phyloP scores from a whole-genome alignment of 2,113 vertebrate genomes.

The Thymallus thymallus region DNA sequence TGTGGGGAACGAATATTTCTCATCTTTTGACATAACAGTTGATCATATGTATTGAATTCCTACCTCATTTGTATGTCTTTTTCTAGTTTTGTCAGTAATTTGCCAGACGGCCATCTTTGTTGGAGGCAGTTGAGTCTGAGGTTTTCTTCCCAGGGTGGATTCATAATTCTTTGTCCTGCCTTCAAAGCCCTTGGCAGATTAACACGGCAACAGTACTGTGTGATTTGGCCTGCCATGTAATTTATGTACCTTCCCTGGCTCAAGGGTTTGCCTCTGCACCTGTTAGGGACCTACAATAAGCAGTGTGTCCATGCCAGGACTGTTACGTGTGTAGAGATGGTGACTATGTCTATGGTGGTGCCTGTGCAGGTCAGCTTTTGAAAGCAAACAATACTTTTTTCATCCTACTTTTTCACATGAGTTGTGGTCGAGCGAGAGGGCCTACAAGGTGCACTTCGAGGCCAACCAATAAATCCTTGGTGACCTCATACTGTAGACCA shows the following conservation, averaged over 20 bases:
- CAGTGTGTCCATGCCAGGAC: conserved; percentile 45
- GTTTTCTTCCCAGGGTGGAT: conserved; percentile 32
- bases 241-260: conserved; percentile 66
- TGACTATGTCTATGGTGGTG: conserved; percentile 40
- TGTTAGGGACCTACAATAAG: conserved; percentile 63
- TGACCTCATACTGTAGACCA: conserved; percentile 23
- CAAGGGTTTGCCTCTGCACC: conserved; percentile 62
- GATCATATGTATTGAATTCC: too few species aligned
- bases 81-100: too few species aligned
- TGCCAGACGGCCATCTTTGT: too few species aligned
- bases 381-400: conserved; percentile 34
- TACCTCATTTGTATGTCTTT: too few species aligned
- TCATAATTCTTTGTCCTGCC: conserved; percentile 60
- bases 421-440: conserved; percentile 25
- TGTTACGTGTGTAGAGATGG: conserved; percentile 35
- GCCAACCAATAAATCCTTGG: conserved; percentile 61
- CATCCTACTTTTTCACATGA: conserved; percentile 30
- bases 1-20: too few species aligned
- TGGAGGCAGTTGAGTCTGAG: too few species aligned
- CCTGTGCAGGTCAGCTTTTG: conserved; percentile 42
- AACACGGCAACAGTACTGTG: conserved; percentile 57
- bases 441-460: conserved; percentile 46
- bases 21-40: too few species aligned
- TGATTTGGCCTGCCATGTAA: conserved; percentile 60
- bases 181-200: conserved; percentile 72